A percentile compares a stretch with the other conserved stretches of the same genome.
Conservation (phyloP, 1,140 invertebrate genomes). For the Yoshiicerus persimilis region DNA sequence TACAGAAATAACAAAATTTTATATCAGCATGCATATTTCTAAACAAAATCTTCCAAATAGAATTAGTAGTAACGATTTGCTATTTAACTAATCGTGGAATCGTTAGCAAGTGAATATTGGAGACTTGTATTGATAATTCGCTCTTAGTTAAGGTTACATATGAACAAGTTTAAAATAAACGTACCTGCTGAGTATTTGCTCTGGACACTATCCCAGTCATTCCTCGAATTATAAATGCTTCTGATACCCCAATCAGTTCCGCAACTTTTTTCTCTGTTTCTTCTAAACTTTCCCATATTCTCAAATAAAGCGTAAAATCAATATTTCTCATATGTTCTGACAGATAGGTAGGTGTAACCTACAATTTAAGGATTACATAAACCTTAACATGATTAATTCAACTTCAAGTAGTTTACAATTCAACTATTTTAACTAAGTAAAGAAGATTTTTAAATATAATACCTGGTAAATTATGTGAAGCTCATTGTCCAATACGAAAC, state of each 20-base stretch:
- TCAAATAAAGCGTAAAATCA: slow-evolving; percentile 86
- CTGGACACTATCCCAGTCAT: slow-evolving; percentile 68
- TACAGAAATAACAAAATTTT: background rate
- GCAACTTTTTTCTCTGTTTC: slow-evolving; percentile 80
- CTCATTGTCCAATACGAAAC: slow-evolving; percentile 91
- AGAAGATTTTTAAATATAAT: background rate
- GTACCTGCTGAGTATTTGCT: slow-evolving; percentile 56
- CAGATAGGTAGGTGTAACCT: slow-evolving; percentile 74
- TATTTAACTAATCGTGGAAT: too few species aligned
- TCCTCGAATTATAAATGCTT: slow-evolving; percentile 80
- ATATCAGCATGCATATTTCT: background rate
- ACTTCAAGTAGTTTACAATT: too few species aligned
- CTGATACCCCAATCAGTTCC: slow-evolving; percentile 85
- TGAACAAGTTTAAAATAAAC: background rate
- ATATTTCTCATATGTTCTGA: slow-evolving; percentile 74
- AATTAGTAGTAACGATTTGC: background rate
- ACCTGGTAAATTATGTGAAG: slow-evolving; percentile 93
- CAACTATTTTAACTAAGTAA: too few species aligned
- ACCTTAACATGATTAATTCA: too few species aligned
- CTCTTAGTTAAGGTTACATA: too few species aligned
- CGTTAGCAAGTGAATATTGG: too few species aligned
- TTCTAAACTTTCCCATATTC: slow-evolving; percentile 80
- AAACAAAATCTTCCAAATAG: background rate
- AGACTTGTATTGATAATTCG: too few species aligned
- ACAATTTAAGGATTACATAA: too few species aligned